Base-by-base conservation (phyloP, 37 sponge, comb jelly and placozoan species). In the Aplysina aerophoba region DNA sequence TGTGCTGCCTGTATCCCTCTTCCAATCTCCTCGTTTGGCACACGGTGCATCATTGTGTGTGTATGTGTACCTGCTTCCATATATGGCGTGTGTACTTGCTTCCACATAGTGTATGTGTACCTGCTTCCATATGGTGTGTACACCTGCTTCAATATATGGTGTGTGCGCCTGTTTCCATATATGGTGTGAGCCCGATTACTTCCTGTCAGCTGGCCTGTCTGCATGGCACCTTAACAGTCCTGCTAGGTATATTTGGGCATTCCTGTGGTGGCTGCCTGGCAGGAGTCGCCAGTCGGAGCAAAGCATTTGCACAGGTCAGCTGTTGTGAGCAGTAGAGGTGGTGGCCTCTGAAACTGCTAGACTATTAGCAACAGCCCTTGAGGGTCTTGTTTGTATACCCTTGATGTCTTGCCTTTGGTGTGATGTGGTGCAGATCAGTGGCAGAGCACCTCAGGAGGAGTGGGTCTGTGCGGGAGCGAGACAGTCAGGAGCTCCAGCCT, bases 1-100 rank as follows among this genome's bases (percentile, higher is more conserved):
- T 27, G 75, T 94, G 17, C 59, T 96, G 0, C 97, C 97, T 67
- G 91, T 95, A 90, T 88, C 89, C 87, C 81, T 88, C 19, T 88
- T 24, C 60, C 4, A n/a, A 13, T 64, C 27, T 50, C 53, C 20
- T 60, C 5, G 4, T 62, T 37, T 36, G 20, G 3, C 17, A 5
- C 38, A 39, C 16, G 40, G 31, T 3, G 24, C 6, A 36, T 38
- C 73, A n/a, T 73, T 16, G 27, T 67, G 41, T 53, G 28, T 50
- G 31, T 53, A 12, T 35, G 13, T 53, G 30, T 55, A 8, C 3
- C 3, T 44, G 50, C 8, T 44, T 3, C 50, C 50, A 58, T 15
- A 11, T 44, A 8, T 44, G 8, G 50, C 8, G 50, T 44, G 50
- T 44, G 8, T 44, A 8, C 8, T 8, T 44, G n/a, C n/a, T n/a